Percentiles rank a stretch among this genome's conserved stretches.
phyloP scores from a whole-genome alignment of 2,888 invertebrate species.

The Megaustenia siamemsis region DNA sequence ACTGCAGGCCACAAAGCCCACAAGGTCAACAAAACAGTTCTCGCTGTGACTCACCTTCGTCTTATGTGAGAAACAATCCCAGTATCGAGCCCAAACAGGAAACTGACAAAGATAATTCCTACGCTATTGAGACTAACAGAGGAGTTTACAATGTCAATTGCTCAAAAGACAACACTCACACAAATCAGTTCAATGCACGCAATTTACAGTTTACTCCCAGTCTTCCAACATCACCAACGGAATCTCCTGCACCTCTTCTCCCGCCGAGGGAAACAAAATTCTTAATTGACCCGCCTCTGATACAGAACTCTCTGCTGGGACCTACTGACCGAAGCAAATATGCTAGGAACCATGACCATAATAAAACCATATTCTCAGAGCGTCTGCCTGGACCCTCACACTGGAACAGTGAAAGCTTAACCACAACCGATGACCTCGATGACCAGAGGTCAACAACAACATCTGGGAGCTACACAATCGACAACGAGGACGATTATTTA shows the following conservation, averaged over 20 bases:
- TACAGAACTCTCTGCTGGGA: neutral
- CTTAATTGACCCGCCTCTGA: slow-evolving; percentile 16
- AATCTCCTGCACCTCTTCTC: slow-evolving; percentile 20
- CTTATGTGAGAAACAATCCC: neutral
- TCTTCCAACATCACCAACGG: neutral
- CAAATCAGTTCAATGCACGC: neutral
- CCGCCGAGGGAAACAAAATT: slow-evolving; percentile 15
- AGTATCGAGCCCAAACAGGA: neutral
- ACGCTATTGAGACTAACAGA: neutral
- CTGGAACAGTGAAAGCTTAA: slow-evolving; percentile 66
- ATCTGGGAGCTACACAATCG: slow-evolving; percentile 74
- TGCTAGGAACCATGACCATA: neutral
- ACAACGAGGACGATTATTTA: slow-evolving; percentile 66
- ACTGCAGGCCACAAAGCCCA: slow-evolving; percentile 18
- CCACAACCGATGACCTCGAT: slow-evolving; percentile 69
- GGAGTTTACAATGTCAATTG: neutral
- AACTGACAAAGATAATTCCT: neutral
- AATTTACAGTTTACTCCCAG: neutral
- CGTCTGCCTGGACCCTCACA: neutral
- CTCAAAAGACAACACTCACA: neutral
- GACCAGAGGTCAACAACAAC: slow-evolving; percentile 74
- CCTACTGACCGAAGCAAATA: slow-evolving; percentile 5
- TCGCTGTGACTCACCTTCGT: neutral
- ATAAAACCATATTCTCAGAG: neutral
- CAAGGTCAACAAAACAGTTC: neutral